These are phyloP conservation scores for Congeria kusceri DNA, from an alignment of 2,888 invertebrate species.

Conservation along the genomic window DNA sequence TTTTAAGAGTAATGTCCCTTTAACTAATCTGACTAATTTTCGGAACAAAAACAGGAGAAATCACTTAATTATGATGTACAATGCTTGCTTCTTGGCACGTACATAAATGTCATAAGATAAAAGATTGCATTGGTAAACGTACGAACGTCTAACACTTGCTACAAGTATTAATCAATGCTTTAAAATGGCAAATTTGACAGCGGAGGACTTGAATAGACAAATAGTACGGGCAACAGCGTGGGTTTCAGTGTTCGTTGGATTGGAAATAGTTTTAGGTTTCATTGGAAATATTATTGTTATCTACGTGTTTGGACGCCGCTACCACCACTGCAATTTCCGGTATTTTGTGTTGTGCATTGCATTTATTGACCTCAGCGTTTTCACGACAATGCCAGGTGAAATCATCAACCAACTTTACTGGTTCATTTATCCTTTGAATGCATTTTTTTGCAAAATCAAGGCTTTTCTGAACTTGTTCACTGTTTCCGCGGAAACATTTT, in stretches of 20 bases:
- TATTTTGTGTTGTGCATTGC: slow-evolving; percentile 25
- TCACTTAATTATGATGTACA: no score
- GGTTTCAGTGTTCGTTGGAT: neutral
- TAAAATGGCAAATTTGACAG: no score
- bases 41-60: no score
- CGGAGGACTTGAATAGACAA: no score
- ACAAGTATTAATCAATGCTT: no score
- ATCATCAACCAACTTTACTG: slow-evolving; percentile 21
- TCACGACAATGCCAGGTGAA: slow-evolving; percentile 22
- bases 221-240: neutral
- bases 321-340: slow-evolving; percentile 25
- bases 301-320: neutral
- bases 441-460: slow-evolving; percentile 36
- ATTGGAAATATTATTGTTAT: neutral
- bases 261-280: neutral
- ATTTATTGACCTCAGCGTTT: slow-evolving; percentile 18
- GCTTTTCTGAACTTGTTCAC: slow-evolving; percentile 47
- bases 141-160: no score
- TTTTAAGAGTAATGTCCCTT: no score
- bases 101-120: no score
- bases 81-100: no score
- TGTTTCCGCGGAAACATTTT: slow-evolving; percentile 23
- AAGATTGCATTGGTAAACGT: no score
- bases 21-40: no score
- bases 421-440: slow-evolving; percentile 7